These are phyloP conservation scores for Rhipidura dahli DNA, from an alignment of 2,113 vertebrate species.

Conservation along the genomic window DNA sequence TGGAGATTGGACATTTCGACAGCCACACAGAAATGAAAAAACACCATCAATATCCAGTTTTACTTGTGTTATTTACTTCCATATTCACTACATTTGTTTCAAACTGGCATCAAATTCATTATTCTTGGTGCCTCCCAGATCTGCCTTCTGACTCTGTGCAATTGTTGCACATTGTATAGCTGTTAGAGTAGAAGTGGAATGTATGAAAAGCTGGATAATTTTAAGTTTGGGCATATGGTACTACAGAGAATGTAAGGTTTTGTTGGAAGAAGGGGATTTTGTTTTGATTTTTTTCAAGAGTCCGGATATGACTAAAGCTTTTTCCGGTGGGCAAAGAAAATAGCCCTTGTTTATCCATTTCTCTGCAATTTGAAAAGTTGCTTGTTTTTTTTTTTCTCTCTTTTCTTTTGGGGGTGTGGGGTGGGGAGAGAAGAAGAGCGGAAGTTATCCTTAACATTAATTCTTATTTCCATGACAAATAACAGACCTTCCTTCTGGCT, in stretches of 20 bases:
- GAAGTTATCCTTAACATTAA: not conserved
- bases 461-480: not conserved
- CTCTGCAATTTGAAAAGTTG: not conserved
- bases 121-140: not conserved
- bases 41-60: not conserved
- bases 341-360: not conserved
- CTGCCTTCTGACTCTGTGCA: not conserved
- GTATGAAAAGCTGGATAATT: conserved; percentile 7
- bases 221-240: conserved; percentile 4
- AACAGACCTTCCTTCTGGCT: not conserved
- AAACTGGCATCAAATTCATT: not conserved
- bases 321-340: conserved; percentile 27
- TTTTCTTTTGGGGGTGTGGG: rapidly evolving
- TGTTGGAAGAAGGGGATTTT: conserved; percentile 28
- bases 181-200: conserved; percentile 15
- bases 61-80: not conserved
- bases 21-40: not conserved
- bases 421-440: not conserved
- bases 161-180: not conserved
- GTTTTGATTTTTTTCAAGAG: conserved; percentile 31
- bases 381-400: rapidly evolving
- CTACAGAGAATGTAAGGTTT: not conserved
- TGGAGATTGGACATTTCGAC: not conserved
- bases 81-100: not conserved
- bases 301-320: conserved; percentile 20